Conservation (phyloP, 2,797 vertebrate genomes). For the Adrianichthys oophorus region DNA sequence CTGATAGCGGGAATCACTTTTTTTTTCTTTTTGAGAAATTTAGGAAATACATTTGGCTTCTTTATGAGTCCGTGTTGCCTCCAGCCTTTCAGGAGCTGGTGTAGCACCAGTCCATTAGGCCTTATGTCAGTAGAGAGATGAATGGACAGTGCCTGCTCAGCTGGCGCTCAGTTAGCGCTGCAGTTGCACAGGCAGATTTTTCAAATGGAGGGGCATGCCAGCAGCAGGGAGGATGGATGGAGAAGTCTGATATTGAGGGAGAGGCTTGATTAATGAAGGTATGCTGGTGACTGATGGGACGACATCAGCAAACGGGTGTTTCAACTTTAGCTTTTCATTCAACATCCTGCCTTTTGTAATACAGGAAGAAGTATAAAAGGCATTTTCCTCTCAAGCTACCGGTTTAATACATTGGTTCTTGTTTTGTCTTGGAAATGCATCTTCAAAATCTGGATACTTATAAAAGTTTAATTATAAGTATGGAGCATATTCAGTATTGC, state of each 20-base stretch:
- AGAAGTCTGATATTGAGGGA: constrained; percentile 32
- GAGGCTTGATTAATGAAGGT: constrained; percentile 69
- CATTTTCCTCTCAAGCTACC: constrained; percentile 9
- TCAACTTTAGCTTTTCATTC: constrained; percentile 69
- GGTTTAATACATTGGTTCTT: neutral
- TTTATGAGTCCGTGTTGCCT: constrained; percentile 20
- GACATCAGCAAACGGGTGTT: constrained; percentile 69
- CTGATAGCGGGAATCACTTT: constrained; percentile 23
- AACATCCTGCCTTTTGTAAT: constrained; percentile 60
- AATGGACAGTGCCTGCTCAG: constrained; percentile 56
- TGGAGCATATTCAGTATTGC: no score
- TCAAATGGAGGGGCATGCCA: constrained; percentile 49
- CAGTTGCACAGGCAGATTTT: constrained; percentile 47
- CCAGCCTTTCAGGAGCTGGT: constrained; percentile 36
- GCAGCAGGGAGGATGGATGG: constrained; percentile 56
- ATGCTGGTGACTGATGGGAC: constrained; percentile 69
- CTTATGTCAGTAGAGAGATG: constrained; percentile 58
- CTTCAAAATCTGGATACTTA: no score
- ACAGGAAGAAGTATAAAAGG: constrained; percentile 35
- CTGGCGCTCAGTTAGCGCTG: constrained; percentile 44
- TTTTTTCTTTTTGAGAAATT: constrained; percentile 23
- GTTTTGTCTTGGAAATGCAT: neutral
- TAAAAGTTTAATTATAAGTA: no score
- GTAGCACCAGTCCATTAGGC: constrained; percentile 43
- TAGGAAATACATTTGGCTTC: constrained; percentile 19